Base-by-base conservation (phyloP, 2,113 vertebrate genomes). In the Brachionichthys hirsutus region DNA sequence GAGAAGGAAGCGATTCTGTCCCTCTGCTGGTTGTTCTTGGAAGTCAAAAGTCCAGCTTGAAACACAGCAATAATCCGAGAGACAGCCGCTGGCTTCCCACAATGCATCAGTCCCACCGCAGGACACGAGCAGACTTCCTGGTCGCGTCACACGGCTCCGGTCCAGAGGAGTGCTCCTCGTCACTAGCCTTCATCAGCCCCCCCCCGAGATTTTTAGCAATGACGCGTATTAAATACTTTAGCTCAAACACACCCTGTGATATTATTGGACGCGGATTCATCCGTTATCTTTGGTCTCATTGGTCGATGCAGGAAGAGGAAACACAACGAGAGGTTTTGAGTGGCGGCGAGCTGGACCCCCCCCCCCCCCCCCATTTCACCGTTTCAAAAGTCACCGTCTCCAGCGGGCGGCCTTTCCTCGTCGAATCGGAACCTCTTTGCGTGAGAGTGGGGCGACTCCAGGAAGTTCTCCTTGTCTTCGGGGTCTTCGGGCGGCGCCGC, bases 381-480 rank as follows among this genome's bases (percentile, higher is more conserved):
- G 41, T 52, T 30, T 87, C 63, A 89, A 45, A 82, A 69, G 63
- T 84, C 84, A 19, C 75, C 75, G 4, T 90, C 89, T 18, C 72
- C 80, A 0, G 66, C 34, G 0, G 78, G 53, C 0, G 43, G 16
- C 52, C 90, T 44, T 0, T 93, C 93, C 55, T 94, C 93, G 6
- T 95, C 95, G 0, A 94, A 94, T 49, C 95, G 94, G 43, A 92
- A 94, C 40, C 89, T 91, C 71, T 98, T 98, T 14, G 90, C 87
- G 0, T 93, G 86, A 0, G 88, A 87, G 19, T 93, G 89, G 0
- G 89, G 85, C 0, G 91, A 93, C 61, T 97, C 94, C 19, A 92
- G 91, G 70, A 95, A 92, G 84, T 98, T 98, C 81, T 98, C 95
- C 79, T 98, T 98, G 90, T 98, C 94, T 17, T 96, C 95, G 3